Base-by-base conservation (phyloP, 2,888 invertebrate genomes). In the Iphiclides podalirius region DNA sequence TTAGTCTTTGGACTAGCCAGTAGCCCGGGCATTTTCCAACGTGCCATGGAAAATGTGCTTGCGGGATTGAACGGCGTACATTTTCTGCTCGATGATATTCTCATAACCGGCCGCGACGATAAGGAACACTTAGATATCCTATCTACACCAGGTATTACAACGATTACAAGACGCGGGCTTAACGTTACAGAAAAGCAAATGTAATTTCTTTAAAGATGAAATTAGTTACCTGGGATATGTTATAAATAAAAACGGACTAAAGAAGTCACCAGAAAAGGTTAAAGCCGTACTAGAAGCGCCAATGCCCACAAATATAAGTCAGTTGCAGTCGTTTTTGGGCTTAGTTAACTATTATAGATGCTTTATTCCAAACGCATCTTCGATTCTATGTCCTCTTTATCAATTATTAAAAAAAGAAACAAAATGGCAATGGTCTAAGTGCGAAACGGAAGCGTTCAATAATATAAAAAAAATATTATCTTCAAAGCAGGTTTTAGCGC, bases 301-400 rank as follows among this genome's bases (percentile, higher is more conserved):
- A 7, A 16, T 47, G 4, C 60, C 58, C 1, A 51, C n/a, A n/a
- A 57, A 55, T 39, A 38, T 58, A 4, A 47, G 6, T 23, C 47
- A 54, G 34, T 34, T 59, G 1, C 52, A 58, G 16, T 58, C 55
- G 2, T 61, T 59, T 49, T 47, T 60, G 17, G 58, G 57, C 1
- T 35, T 61, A 23, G 46, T 52, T 0, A 58, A 58, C 23, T 57
- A 57, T 15, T 59, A 58, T 33, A 37, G 57, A 2, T 61, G n/a
- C n/a, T n/a, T 58, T 28, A 52, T 57, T 8, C 45, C 52, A 0
- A n/a, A 45, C 11, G 56, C 56, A 11, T 54, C 58, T n/a, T n/a
- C n/a, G n/a, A n/a, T 2, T 16, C 49, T 58, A 12, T 39, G 47
- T 15, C 53, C 55, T 8, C 37, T 57, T 13, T 57, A 56, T 17